Percentiles rank a stretch among this genome's conserved stretches.
phyloP scores from a whole-genome alignment of 2,113 vertebrate species.

The Anoplopoma fimbria region DNA sequence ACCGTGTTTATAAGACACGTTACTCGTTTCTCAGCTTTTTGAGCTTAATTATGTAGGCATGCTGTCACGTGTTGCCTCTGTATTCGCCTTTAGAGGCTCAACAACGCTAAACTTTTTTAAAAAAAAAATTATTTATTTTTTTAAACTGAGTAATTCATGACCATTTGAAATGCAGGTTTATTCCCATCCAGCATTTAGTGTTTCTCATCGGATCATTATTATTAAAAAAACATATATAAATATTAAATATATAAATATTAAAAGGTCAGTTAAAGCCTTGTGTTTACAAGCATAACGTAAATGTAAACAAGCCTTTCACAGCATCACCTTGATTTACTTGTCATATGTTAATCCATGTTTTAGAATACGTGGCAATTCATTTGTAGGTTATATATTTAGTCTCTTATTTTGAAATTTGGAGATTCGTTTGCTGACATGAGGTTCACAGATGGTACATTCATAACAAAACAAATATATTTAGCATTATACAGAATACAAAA shows the following conservation, averaged over 20 bases:
- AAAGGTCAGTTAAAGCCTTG: neutral
- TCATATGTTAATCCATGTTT: neutral
- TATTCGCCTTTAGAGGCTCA: neutral
- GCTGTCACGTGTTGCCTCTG: neutral
- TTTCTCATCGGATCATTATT: neutral
- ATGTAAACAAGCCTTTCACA: neutral
- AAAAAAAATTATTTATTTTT: no score
- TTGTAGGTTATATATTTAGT: neutral
- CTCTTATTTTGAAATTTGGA: constrained; percentile 19
- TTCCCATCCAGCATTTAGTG: neutral
- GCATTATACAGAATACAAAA: no score
- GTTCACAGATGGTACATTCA: neutral
- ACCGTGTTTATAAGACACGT: neutral
- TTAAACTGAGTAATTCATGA: no score
- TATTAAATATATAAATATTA: no score
- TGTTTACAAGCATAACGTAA: neutral
- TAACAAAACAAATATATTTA: neutral
- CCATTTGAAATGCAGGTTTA: neutral
- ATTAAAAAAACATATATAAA: no score
- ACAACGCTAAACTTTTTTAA: neutral
- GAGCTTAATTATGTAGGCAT: neutral
- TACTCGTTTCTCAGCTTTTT: neutral
- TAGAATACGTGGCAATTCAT: neutral
- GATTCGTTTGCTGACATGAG: neutral
- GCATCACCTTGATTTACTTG: neutral